Evolutionary conservation across 2,797 vertebrate genomes (phyloP), one percentile per base, ranked within the genome.

Genomic region (Xenops minutus): DNA sequence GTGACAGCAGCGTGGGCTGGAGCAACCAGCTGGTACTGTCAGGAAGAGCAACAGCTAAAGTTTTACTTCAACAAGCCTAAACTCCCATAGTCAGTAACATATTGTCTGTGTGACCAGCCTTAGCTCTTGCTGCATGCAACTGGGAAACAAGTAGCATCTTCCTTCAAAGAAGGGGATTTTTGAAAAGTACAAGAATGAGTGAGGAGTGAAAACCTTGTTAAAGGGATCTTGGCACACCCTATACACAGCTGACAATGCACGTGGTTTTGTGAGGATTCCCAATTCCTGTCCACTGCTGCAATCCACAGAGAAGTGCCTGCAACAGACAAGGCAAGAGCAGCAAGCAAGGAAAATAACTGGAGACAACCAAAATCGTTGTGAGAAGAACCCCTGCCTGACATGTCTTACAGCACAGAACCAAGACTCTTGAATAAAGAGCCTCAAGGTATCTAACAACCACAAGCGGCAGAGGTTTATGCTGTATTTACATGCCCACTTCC

Each of bases 201-300:
- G 3, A 77, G 41, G 30, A 46, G 34, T 0, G 0, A 69, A 87
- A 88, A 36, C 3, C 32, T 22, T 58, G 10, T 37, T 79, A 46
- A 89, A 88, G 36, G 9, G 34, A 93, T 6, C 22, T 15, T 23
- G 24, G 48, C 10, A n/a, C 14, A 43, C 7, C 10, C 11, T 37
- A 14, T 7, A 20, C 2, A 1, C 43, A 79, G 63, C 48, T 73
- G 30, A 68, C 0, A 1, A 8, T 17, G 6, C 1, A 0, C 4
- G 10, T n/a, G 24, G 6, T 46, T 84, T 67, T 78, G 8, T 41
- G 51, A 91, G 51, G 43, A 56, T 55, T 23, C 8, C 11, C 1
- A 8, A 20, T 11, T 41, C 29, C 36, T 74, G 19, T n/a, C 15
- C 23, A 11, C 39, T 62, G 39, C 49, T 89, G 39, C 36, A 26